A percentile compares a stretch with the other conserved stretches of the same genome.
These are phyloP conservation scores for Neodiprion pinetum DNA, from an alignment of 1,140 invertebrate species.

Conservation along the genomic window DNA sequence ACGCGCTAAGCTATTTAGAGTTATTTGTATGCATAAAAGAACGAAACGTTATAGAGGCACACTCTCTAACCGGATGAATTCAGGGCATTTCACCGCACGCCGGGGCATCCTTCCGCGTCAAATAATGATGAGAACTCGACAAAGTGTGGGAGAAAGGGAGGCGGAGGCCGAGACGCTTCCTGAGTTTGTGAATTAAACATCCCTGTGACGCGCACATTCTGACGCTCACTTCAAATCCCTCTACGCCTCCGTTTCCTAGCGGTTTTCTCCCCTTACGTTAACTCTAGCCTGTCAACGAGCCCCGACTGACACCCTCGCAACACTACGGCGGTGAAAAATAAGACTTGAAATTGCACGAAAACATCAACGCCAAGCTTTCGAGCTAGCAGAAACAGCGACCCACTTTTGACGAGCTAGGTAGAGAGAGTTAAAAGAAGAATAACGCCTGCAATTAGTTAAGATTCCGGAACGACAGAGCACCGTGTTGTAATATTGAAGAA, in stretches of 20 bases:
- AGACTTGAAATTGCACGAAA: background rate
- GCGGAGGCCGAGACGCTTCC: background rate
- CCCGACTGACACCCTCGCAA: background rate
- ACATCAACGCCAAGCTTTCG: background rate
- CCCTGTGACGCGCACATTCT: background rate
- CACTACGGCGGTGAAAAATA: background rate
- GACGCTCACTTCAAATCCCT: background rate
- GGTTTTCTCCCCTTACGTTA: background rate
- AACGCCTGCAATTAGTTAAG: background rate
- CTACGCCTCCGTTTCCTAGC: background rate
- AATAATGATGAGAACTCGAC: background rate
- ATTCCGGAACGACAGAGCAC: no score
- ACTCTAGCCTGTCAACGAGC: background rate
- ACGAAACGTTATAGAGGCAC: background rate
- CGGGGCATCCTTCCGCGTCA: background rate
- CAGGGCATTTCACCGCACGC: background rate
- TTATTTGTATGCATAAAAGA: background rate
- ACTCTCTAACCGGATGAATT: background rate
- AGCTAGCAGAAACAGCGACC: background rate
- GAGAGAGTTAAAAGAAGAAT: background rate
- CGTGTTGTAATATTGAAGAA: no score
- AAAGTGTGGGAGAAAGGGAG: background rate
- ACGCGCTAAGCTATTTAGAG: background rate
- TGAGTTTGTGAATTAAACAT: conserved; percentile 5
- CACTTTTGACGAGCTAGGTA: background rate